A percentile compares a stretch with the other conserved stretches of the same genome.
phyloP scores from a whole-genome alignment of 2,888 invertebrate species.

The Lathronympha strigana region DNA sequence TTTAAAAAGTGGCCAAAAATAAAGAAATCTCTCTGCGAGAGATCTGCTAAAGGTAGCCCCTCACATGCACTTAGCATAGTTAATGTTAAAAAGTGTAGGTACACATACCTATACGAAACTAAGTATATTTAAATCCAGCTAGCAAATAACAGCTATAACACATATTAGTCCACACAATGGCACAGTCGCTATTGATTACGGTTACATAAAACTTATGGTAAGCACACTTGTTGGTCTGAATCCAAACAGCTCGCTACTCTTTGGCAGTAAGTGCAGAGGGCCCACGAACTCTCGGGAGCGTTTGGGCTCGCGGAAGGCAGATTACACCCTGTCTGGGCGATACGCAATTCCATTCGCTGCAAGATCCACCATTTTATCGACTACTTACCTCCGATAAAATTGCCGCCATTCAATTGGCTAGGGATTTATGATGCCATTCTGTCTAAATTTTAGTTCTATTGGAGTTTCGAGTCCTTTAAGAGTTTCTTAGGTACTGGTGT shows the following conservation, averaged over 20 bases:
- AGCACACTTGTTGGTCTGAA: no score
- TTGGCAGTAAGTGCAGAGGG: slow-evolving; percentile 63
- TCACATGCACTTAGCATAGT: no score
- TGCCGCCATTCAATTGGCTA: slow-evolving; percentile 52
- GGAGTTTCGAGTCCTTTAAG: not conserved
- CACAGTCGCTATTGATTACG: no score
- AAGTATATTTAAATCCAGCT: no score
- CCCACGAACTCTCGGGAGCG: slow-evolving; percentile 72
- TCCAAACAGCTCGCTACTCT: slow-evolving; percentile 53
- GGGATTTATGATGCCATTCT: slow-evolving; percentile 42
- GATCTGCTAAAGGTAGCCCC: no score
- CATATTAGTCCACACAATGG: no score
- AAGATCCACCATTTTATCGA: slow-evolving; percentile 80
- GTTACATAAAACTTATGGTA: no score
- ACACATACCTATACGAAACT: no score
- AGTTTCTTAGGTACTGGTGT: not conserved
- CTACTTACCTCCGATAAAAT: slow-evolving; percentile 66
- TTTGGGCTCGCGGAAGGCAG: slow-evolving; percentile 78
- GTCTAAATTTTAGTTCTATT: slow-evolving; percentile 24
- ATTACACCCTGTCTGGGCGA: slow-evolving; percentile 82
- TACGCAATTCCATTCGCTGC: slow-evolving; percentile 80
- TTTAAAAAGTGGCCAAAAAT: no score
- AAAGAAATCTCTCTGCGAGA: no score
- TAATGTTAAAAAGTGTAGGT: no score
- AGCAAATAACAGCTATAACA: no score